phyloP scores from a whole-genome alignment of 2,113 vertebrate genomes.

The Mandrillus leucophaeus region DNA sequence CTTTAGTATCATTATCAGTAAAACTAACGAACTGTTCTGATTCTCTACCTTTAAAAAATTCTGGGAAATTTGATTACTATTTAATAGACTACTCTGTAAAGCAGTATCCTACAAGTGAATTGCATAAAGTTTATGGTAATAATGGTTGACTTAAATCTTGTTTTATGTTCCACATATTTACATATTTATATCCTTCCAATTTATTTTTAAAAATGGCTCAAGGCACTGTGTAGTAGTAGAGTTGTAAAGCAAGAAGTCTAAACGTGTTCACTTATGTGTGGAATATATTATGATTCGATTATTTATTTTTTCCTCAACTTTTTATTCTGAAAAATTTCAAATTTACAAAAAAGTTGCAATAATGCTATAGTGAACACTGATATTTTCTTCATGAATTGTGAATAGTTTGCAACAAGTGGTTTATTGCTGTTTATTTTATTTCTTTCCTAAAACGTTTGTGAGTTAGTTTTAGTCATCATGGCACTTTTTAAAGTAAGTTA shows the following conservation, averaged over 20 bases:
- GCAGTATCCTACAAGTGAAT: background rate
- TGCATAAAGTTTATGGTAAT: background rate
- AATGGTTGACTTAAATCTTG: background rate
- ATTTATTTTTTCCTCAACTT: background rate
- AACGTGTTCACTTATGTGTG: background rate
- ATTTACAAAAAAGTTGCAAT: background rate
- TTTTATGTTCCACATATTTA: constrained; percentile 6
- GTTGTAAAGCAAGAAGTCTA: background rate
- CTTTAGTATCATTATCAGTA: background rate
- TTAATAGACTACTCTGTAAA: background rate
- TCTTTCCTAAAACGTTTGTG: background rate
- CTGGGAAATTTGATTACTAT: background rate
- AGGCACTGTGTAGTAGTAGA: background rate
- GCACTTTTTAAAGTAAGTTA: background rate
- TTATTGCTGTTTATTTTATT: background rate
- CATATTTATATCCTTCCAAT: background rate
- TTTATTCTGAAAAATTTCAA: constrained; percentile 20
- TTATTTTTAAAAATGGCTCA: background rate
- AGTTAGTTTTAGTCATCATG: background rate
- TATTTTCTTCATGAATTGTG: background rate
- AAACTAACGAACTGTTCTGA: background rate
- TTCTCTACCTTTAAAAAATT: background rate
- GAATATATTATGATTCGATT: background rate
- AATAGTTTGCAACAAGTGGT: background rate
- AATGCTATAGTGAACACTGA: background rate